Evolutionary conservation across 2,888 invertebrate genomes (phyloP), one percentile per base, ranked within the genome.

Genomic region (Steinernema hermaphroditum): DNA sequence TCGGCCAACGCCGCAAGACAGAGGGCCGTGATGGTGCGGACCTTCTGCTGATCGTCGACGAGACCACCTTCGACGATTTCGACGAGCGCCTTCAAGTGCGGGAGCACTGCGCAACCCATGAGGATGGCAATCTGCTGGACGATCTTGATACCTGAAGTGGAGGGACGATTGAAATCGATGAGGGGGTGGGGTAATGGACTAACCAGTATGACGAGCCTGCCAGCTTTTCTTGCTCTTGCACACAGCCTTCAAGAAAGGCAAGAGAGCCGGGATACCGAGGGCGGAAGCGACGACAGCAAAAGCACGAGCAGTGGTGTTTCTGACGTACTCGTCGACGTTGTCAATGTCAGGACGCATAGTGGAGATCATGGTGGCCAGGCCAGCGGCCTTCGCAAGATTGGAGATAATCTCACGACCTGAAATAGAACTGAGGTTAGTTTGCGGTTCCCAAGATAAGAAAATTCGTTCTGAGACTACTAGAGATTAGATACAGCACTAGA

Each of bases 271-370:
- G 82, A 98, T 99, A 49, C 96, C 98, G 76, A 99, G 90, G 72
- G 98, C 97, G 0, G 97, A 98, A 1, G 98, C 98, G 0, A 98
- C 98, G 0, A 99, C 98, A n/a, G 98, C 98, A 88, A 99, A 99
- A 0, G 98, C 98, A 85, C 98, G 91, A 4, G 98, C 98, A 0
- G 98, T 99, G 0, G 98, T 99, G 88, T 99, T 99, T 87, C 98
- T 91, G 46, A 99, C 98, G 87, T 99, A 98, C 81, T 87, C 86
- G 74, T 86, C 86, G 68, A 86, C 96, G 87, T 98, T 98, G 89
- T 98, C 98, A 84, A 99, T 99, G 89, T 98, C 98, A 0, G 98
- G 98, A 87, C 98, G 91, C 98, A 98, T 98, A 0, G 98, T 98
- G 2, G 97, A 97, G 86, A 98, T 99, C 98, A 98, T 99, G 16